phyloP scores from a whole-genome alignment of 2,888 invertebrate species.

The Cerastis rubricosa region DNA sequence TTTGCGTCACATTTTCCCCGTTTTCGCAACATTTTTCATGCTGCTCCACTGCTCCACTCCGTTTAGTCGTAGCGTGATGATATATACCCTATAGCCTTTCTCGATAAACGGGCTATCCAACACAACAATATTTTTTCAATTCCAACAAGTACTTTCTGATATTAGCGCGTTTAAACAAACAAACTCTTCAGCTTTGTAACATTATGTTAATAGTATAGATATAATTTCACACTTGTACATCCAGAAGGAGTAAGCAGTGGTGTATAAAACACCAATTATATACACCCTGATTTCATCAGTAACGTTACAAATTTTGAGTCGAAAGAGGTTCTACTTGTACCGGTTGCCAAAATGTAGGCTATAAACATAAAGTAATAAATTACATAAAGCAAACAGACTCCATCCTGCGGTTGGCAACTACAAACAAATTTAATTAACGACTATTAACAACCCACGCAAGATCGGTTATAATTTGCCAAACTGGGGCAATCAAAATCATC shows the following conservation, averaged over 20 bases:
- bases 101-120: no score
- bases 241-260: neutral
- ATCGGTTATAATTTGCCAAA: constrained; percentile 28
- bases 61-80: no score
- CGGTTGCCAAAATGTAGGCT: constrained; percentile 15
- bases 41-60: no score
- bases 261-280: neutral
- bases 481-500: constrained; percentile 37
- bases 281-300: neutral
- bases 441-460: constrained; percentile 20
- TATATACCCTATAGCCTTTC: no score
- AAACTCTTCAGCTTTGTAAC: no score
- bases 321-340: neutral
- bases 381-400: constrained; percentile 24
- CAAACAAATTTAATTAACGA: constrained; percentile 13
- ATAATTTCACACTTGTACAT: no score
- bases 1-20: no score
- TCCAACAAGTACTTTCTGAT: no score
- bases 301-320: neutral
- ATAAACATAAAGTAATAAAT: constrained; percentile 35
- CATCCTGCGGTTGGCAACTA: constrained; percentile 2
- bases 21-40: no score
- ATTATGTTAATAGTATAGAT: neutral
- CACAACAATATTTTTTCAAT: no score
- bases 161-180: no score